Base-by-base conservation (phyloP, 2,113 vertebrate genomes). In the Xiphorhynchus elegans region DNA sequence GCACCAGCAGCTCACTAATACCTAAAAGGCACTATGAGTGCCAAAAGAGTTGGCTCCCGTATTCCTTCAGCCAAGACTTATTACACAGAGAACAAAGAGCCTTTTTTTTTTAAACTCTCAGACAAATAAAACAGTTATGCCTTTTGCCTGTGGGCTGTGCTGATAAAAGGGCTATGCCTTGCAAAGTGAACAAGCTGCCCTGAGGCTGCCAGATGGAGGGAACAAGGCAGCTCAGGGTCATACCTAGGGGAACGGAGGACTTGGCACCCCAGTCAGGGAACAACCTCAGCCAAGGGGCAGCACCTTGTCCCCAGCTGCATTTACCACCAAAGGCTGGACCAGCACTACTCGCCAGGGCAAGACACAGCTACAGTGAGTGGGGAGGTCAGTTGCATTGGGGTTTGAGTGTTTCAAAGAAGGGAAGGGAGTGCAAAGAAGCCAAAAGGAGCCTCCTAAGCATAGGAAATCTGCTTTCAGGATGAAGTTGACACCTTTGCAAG, bases 231-330 rank as follows among this genome's bases (percentile, higher is more conserved):
- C 49, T 55, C 81, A 21, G 47, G 28, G 46, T 91, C 29, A 59
- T 10, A 28, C 53, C 0, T 0, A 76, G 21, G 8, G 64, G 18
- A 11, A 40, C 52, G 37, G 5, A 82, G 40, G 18, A 44, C 19
- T 21, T 19, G 19, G 37, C 8, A n/a, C 4, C 13, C 10, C 4
- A 13, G 31, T 4, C 49, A 60, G 28, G 39, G 21, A 74, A 17
- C 24, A 39, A 14, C 40, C 53, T 35, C 47, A 59, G n/a, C 64
- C 2, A 1, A 91, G 16, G 13, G 17, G 10, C 1, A 82, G 26
- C 37, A 31, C 59, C 29, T 42, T 2, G 1, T n/a, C 35, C n/a
- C 55, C 46, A n/a, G 13, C 49, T 25, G 29, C 49, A 28, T 67
- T 37, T 55, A 17, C 35, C 53, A 42, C 29, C 50, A 28, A 21